A percentile compares a stretch with the other conserved stretches of the same genome.
These are phyloP conservation scores for Andrena chrysosceles DNA, from an alignment of 2,888 invertebrate species.

Conservation along the genomic window DNA sequence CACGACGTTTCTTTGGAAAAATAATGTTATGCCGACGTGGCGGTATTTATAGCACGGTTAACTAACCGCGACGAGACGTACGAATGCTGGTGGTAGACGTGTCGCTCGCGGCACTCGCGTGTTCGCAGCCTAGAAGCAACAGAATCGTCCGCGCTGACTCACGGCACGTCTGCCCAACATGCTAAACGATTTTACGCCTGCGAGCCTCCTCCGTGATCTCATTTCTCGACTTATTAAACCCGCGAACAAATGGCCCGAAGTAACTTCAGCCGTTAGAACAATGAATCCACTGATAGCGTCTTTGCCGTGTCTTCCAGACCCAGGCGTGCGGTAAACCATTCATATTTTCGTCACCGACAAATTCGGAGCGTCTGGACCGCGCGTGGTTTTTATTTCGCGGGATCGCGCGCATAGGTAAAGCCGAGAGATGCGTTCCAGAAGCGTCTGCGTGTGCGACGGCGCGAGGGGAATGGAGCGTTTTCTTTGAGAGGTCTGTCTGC, in stretches of 20 bases:
- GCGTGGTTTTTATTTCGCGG: constrained; percentile 47
- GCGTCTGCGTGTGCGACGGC: constrained; percentile 7
- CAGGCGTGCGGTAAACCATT: constrained; percentile 55
- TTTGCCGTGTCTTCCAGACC: background rate
- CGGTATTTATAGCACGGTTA: constrained; percentile 74
- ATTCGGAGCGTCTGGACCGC: constrained; percentile 43
- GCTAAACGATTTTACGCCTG: constrained; percentile 53
- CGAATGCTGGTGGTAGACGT: constrained; percentile 58
- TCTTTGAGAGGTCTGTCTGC: constrained; percentile 42
- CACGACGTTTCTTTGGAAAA: constrained; percentile 71
- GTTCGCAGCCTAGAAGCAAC: constrained; percentile 28
- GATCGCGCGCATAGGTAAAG: constrained; percentile 57
- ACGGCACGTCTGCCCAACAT: constrained; percentile 18
- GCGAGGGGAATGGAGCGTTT: constrained; percentile 27
- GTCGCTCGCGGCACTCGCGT: constrained; percentile 50
- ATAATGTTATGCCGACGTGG: constrained; percentile 72
- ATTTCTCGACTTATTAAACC: background rate
- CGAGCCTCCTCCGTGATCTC: constrained; percentile 9
- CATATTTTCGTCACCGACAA: constrained; percentile 74
- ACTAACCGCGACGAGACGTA: constrained; percentile 73
- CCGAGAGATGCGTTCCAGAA: constrained; percentile 35
- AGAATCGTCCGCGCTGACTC: constrained; percentile 35
- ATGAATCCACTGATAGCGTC: background rate
- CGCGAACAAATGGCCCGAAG: background rate
- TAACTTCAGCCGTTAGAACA: no score